These are phyloP conservation scores for Halcyon chelicuti DNA, from an alignment of 2,797 vertebrate genomes.

Conservation along the genomic window DNA sequence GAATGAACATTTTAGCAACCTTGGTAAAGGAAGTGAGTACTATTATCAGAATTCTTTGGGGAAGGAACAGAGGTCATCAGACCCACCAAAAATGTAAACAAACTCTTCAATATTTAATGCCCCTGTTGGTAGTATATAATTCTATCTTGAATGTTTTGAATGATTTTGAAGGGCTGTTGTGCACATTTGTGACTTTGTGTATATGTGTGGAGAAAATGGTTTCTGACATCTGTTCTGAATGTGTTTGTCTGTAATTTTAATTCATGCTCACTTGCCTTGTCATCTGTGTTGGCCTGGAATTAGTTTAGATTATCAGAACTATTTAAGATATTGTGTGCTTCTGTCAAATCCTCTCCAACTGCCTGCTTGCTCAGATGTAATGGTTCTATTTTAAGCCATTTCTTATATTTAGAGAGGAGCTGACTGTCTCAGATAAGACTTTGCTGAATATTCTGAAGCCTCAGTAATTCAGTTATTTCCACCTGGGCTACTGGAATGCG, in stretches of 20 bases:
- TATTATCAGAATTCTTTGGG: neutral
- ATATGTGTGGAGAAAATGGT: neutral
- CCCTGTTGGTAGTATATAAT: slow-evolving; percentile 34
- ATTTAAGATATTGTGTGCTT: slow-evolving; percentile 57
- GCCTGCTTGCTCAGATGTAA: neutral
- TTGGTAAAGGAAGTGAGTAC: neutral
- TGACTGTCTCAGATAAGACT: neutral
- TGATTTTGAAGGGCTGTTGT: slow-evolving; percentile 51
- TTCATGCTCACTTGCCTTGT: slow-evolving; percentile 66
- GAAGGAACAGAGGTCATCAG: slow-evolving; percentile 14
- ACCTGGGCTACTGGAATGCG: rapidly evolving
- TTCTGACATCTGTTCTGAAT: slow-evolving; percentile 63
- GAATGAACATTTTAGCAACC: neutral
- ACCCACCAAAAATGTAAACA: neutral
- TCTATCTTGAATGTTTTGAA: slow-evolving; percentile 35
- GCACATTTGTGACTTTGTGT: neutral
- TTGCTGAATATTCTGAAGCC: neutral
- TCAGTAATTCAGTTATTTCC: neutral
- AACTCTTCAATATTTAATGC: slow-evolving; percentile 55
- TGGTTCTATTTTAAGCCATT: slow-evolving; percentile 10
- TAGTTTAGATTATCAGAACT: slow-evolving; percentile 60
- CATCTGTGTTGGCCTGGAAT: slow-evolving; percentile 59
- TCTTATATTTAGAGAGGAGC: neutral
- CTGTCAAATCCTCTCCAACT: slow-evolving; percentile 38
- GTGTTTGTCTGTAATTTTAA: slow-evolving; percentile 71